phyloP scores from a whole-genome alignment of 2,888 invertebrate species.

The Ormyrus thymus region DNA sequence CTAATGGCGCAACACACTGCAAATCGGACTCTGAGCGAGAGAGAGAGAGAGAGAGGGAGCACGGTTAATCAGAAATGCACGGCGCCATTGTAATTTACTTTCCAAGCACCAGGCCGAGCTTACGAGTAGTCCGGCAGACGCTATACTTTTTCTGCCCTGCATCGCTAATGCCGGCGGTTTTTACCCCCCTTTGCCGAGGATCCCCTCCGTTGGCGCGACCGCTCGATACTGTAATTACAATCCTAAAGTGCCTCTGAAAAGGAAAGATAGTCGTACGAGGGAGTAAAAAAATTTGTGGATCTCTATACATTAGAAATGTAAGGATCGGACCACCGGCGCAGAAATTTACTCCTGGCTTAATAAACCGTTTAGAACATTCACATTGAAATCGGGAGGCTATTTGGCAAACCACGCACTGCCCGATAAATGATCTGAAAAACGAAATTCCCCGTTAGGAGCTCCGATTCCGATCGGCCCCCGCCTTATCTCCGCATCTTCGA shows the following conservation, averaged over 20 bases:
- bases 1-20: constrained; percentile 42
- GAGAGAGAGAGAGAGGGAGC: not conserved
- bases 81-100: constrained; percentile 46
- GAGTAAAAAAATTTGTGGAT: too few relatives aligned
- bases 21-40: constrained; percentile 25
- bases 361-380: too few relatives aligned
- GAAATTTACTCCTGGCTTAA: too few relatives aligned
- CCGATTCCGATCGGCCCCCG: too few relatives aligned
- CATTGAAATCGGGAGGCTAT: too few relatives aligned
- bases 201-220: too few relatives aligned
- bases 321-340: too few relatives aligned
- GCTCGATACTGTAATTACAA: not conserved
- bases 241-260: not conserved
- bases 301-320: too few relatives aligned
- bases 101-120: not conserved
- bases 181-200: not conserved
- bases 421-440: not conserved
- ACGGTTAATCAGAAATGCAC: constrained; percentile 34
- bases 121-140: not conserved
- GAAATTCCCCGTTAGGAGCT: not conserved
- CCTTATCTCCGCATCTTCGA: not conserved
- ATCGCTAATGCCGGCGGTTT: not conserved
- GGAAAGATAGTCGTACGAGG: too few relatives aligned
- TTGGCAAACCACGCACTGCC: too few relatives aligned
- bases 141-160: constrained; percentile 14